These are phyloP conservation scores for Callaeas wilsoni DNA, from an alignment of 2,113 vertebrate species.

Conservation along the genomic window DNA sequence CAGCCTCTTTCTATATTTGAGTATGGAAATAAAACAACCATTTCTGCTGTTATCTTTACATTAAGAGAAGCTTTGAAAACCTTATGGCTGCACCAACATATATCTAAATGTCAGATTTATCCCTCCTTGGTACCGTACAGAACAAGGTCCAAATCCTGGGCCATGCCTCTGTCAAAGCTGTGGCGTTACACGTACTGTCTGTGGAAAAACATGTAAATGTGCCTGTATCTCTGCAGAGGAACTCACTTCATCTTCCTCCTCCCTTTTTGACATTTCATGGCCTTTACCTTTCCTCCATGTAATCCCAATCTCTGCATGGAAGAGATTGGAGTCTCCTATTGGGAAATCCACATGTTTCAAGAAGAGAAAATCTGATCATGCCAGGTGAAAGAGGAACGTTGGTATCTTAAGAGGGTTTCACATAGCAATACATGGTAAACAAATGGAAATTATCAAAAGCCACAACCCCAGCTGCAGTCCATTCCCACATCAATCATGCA, in stretches of 20 bases:
- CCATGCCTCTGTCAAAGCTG: background rate
- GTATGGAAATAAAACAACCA: background rate
- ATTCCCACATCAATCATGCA: background rate
- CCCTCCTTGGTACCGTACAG: background rate
- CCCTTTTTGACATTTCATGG: background rate
- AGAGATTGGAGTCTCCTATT: background rate
- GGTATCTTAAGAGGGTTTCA: background rate
- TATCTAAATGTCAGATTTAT: background rate
- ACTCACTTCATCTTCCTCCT: background rate
- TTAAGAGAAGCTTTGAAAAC: background rate
- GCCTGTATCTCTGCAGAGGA: background rate
- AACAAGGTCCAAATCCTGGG: background rate
- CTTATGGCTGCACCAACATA: background rate
- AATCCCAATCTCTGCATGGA: background rate
- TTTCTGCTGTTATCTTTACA: background rate
- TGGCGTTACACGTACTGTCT: rapidly evolving
- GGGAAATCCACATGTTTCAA: background rate
- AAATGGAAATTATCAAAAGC: background rate
- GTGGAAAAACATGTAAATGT: background rate
- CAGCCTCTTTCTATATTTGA: background rate
- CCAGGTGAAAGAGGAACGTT: background rate
- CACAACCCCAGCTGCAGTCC: background rate
- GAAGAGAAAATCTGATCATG: background rate
- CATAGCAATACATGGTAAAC: background rate
- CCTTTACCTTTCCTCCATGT: background rate